Percentiles rank a stretch among this genome's conserved stretches.
Conservation (phyloP, 30 jellyfish, hydroid and myxozoan species). For the Aurelia coerulea region DNA sequence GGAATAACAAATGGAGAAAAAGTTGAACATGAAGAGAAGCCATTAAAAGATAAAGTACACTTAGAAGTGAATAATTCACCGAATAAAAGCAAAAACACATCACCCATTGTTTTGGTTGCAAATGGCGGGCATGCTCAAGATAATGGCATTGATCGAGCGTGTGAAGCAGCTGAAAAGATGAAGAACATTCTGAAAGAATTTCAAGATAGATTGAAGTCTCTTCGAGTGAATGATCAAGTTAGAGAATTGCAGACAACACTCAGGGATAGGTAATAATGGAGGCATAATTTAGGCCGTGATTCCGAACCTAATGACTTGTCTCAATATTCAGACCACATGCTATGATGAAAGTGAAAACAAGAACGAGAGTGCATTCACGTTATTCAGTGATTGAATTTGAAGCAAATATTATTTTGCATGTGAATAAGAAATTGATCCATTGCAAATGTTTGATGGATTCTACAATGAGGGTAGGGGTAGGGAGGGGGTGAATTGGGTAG, state of each 20-base stretch:
- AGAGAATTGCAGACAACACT: slow-evolving; percentile 93
- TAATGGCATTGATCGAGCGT: not conserved
- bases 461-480: too few species aligned
- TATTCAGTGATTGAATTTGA: too few species aligned
- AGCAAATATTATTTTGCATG: too few species aligned
- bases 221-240: slow-evolving; percentile 82
- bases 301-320: too few species aligned
- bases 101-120: slow-evolving; percentile 5
- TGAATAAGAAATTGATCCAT: too few species aligned
- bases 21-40: slow-evolving; percentile 12
- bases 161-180: slow-evolving; percentile 1
- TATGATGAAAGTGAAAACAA: too few species aligned
- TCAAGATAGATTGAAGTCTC: slow-evolving; percentile 49
- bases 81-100: not conserved
- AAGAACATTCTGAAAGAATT: slow-evolving; percentile 18
- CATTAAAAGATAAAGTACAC: not conserved
- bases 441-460: too few species aligned
- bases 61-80: not conserved
- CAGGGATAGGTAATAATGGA: slow-evolving; percentile 79
- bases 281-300: too few species aligned
- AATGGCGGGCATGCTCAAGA: slow-evolving; percentile 30
- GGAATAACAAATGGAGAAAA: slow-evolving; percentile 2
- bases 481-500: too few species aligned
- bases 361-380: too few species aligned
- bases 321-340: too few species aligned